A percentile compares a stretch with the other conserved stretches of the same genome.
phyloP scores from a whole-genome alignment of 2,888 invertebrate genomes.

The Drosophila kuntzei region DNA sequence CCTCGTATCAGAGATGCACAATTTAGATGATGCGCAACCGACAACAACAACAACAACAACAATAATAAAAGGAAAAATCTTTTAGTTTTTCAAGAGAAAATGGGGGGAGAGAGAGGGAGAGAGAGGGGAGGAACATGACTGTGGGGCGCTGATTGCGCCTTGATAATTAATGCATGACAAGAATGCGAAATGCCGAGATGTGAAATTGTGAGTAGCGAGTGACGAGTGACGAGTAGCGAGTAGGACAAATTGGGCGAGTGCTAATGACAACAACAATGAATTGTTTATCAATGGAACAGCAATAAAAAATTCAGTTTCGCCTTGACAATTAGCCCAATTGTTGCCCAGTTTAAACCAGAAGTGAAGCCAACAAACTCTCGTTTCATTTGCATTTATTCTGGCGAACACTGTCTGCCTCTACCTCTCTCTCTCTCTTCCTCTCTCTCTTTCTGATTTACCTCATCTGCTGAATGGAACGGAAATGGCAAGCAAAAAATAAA shows the following conservation, averaged over 20 bases:
- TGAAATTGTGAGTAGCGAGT: slow-evolving; percentile 19
- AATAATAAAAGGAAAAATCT: slow-evolving; percentile 13
- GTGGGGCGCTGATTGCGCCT: slow-evolving; percentile 65
- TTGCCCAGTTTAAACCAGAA: slow-evolving; percentile 38
- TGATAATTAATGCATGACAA: slow-evolving; percentile 81
- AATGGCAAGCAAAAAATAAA: slow-evolving; percentile 47
- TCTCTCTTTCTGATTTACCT: not conserved
- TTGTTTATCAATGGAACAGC: slow-evolving; percentile 12
- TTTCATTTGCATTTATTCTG: slow-evolving; percentile 47
- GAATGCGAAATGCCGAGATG: slow-evolving; percentile 65
- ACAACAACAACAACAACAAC: slow-evolving; percentile 17
- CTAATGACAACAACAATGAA: slow-evolving; percentile 40
- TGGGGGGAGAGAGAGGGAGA: not conserved
- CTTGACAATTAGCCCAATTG: slow-evolving; percentile 26
- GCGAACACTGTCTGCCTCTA: slow-evolving; percentile 7
- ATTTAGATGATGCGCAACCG: slow-evolving; percentile 61
- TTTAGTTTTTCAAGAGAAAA: slow-evolving; percentile 1
- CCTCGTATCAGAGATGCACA: slow-evolving; percentile 56
- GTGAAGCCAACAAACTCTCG: slow-evolving; percentile 47
- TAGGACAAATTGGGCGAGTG: slow-evolving; percentile 22
- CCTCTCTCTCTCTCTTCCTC: not conserved
- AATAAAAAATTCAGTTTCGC: slow-evolving; percentile 6
- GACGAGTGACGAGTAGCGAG: slow-evolving; percentile 10
- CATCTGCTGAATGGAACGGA: slow-evolving; percentile 52
- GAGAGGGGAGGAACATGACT: not conserved